Base-by-base conservation (phyloP, 2,113 vertebrate genomes). In the Petrocephalus zakoni region DNA sequence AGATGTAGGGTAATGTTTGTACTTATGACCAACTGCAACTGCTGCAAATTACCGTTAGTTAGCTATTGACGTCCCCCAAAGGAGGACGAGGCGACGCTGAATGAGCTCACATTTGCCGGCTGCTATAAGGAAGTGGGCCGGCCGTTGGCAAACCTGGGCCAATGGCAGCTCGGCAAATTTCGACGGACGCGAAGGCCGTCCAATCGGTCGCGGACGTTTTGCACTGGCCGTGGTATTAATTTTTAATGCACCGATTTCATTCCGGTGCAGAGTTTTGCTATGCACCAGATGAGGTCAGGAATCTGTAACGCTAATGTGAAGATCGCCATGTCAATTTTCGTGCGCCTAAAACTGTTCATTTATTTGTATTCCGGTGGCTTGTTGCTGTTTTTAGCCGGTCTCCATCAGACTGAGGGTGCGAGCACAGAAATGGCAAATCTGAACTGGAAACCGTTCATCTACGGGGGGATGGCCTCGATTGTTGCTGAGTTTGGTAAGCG, bases 391-490 rank as follows among this genome's bases (percentile, higher is more conserved):
- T 42, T 96, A 92, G 93, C 94, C 51, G 94, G 94, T 93, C 93
- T 96, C 94, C 96, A 96, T 92, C 95, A 94, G 94, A 96, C 94
- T 90, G 95, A 96, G 90, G 94, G 93, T 81, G 93, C 95, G 86
- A 93, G 93, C 91, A 93, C 95, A 91, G 97, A 97, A 90, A 98
- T 99, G 97, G 93, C 94, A 93, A 96, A 92, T 93, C 92, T 99
- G 90, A 98, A 97, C 94, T 99, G 98, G 98, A 98, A 99, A 93
- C 98, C 98, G 86, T 99, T 99, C 93, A 97, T 99, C 88, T 99
- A 97, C 90, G 97, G 98, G 91, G 98, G 98, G 91, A 96, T 98
- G 95, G 97, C 97, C 94, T 98, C 98, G 91, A 97, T 98, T 91
- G 97, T 98, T 94, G 98, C 98, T 92, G 98, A 98, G 94, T 98